Evolutionary conservation across 2,888 invertebrate species (phyloP).

Genomic region (Dolomedes plantarius): DNA sequence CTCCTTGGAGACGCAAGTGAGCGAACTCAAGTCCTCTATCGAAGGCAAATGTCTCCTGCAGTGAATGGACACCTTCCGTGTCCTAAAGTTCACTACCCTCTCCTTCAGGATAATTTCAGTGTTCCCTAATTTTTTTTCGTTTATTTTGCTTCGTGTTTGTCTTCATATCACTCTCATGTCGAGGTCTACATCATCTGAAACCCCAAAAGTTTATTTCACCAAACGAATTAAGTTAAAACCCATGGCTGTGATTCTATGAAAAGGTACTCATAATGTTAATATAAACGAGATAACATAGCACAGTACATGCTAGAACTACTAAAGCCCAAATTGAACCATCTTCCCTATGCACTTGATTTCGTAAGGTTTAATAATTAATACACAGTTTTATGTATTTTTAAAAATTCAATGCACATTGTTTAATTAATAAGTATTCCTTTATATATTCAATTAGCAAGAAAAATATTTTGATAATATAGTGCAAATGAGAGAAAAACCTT

Average conservation of each 20-base stretch:
- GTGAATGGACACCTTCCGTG: conserved; percentile 11
- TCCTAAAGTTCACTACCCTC: conserved; percentile 8
- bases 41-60: conserved; percentile 85
- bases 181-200: conserved; percentile 2
- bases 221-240: not conserved
- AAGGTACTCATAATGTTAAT: too few relatives aligned
- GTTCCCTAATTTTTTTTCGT: not conserved
- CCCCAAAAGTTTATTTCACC: not conserved
- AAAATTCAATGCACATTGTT: too few relatives aligned
- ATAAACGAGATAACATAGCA: too few relatives aligned
- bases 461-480: too few relatives aligned
- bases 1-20: conserved; percentile 97
- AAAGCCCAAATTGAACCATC: too few relatives aligned
- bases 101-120: conserved; percentile 5
- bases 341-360: too few relatives aligned
- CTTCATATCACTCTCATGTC: not conserved
- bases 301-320: too few relatives aligned
- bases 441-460: too few relatives aligned
- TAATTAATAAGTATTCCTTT: too few relatives aligned
- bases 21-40: conserved; percentile 95
- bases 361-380: too few relatives aligned
- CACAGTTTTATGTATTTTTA: too few relatives aligned
- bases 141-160: not conserved
- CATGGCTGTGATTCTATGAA: not conserved
- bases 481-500: too few relatives aligned